phyloP scores from a whole-genome alignment of 53 echinoderm and acorn worm genomes.

The Stichopus horrens region DNA sequence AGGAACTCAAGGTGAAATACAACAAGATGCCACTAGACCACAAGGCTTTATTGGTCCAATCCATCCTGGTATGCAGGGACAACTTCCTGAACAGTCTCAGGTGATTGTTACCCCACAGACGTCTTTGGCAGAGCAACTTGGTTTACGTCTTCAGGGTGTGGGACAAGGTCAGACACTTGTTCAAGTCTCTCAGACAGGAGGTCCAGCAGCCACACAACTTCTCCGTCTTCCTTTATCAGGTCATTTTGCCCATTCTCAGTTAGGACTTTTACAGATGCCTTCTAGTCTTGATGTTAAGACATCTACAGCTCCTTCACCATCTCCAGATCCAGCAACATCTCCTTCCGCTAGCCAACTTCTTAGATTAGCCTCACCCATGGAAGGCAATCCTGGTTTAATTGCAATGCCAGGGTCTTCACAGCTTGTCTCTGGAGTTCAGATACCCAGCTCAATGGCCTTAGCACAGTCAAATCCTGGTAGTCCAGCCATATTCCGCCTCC shows the following conservation, averaged over 20 bases:
- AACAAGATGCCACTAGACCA: conserved; percentile 41
- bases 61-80: conserved; percentile 54
- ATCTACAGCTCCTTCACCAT: conserved; percentile 31
- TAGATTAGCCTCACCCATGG: conserved; percentile 35
- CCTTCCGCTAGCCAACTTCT: not conserved
- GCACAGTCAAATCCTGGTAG: not conserved
- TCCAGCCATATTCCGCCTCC: conserved; percentile 19
- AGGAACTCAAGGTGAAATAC: not conserved
- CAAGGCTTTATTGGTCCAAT: conserved; percentile 67
- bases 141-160: conserved; percentile 15
- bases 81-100: conserved; percentile 41
- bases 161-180: conserved; percentile 15
- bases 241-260: conserved; percentile 10
- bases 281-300: not conserved
- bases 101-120: conserved; percentile 28
- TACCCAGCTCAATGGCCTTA: conserved; percentile 21
- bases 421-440: not conserved
- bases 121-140: conserved; percentile 35
- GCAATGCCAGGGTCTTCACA: conserved; percentile 34
- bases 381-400: conserved; percentile 26
- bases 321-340: conserved; percentile 36
- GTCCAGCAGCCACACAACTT: conserved; percentile 16
- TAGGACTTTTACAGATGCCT: conserved; percentile 42
- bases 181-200: conserved; percentile 26
- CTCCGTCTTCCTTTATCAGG: conserved; percentile 24